Evolutionary conservation across 2,797 vertebrate genomes (phyloP).

Genomic region (Anguilla marmorata): DNA sequence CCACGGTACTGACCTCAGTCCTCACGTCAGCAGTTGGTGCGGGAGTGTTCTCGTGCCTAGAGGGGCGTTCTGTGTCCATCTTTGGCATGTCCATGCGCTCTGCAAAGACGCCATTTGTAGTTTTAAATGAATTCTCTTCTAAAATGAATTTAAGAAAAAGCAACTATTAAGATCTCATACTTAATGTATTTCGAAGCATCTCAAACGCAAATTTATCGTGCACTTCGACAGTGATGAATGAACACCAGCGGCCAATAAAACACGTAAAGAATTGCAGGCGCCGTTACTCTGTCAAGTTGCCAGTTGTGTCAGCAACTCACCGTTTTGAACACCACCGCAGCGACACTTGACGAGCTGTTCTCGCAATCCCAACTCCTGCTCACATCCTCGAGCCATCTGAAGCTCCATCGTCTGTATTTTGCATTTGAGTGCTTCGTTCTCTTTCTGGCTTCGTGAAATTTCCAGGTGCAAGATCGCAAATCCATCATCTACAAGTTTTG

Average conservation of each 20-base stretch:
- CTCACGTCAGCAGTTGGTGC: neutral
- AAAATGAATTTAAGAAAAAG: neutral
- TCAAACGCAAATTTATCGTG: no score
- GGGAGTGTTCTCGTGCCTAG: neutral
- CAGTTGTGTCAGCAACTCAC: neutral
- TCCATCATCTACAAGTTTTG: slow-evolving; percentile 75
- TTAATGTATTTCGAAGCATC: neutral
- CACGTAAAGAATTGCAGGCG: neutral
- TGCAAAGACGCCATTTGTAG: slow-evolving; percentile 51
- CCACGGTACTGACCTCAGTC: slow-evolving; percentile 18
- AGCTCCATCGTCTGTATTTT: slow-evolving; percentile 71
- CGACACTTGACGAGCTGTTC: slow-evolving; percentile 36
- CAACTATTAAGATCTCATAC: neutral
- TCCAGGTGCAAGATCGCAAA: slow-evolving; percentile 71
- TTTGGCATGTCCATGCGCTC: neutral
- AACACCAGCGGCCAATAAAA: neutral
- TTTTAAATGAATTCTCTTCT: slow-evolving; percentile 19
- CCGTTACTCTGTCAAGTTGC: no score
- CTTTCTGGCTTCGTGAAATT: slow-evolving; percentile 73
- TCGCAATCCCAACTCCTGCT: slow-evolving; percentile 48
- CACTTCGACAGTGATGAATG: neutral
- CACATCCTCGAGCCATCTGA: slow-evolving; percentile 68
- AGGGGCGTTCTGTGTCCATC: slow-evolving; percentile 31
- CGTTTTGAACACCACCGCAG: no score
- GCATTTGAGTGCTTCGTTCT: slow-evolving; percentile 72